Base-by-base conservation (phyloP, 2,888 invertebrate genomes). In the Pyrrhosoma nymphula region DNA sequence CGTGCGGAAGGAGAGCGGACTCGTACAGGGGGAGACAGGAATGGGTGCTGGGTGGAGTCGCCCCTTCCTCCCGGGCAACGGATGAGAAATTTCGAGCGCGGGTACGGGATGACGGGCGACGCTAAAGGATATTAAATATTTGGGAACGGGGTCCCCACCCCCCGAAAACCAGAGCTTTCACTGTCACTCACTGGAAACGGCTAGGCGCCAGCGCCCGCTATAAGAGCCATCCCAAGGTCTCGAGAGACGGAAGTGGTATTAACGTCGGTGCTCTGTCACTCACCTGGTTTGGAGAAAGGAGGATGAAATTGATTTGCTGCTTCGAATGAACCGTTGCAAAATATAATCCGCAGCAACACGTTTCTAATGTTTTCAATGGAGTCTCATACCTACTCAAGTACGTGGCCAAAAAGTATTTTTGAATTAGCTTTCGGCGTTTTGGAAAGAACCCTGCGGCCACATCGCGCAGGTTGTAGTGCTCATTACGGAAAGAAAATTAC, bases 81-180 rank as follows among this genome's bases (percentile, higher is more conserved):
- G 69, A 75, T 93, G 93, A 93, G n/a, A 93, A 93, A 93, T 75
- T 75, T 69, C 93, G 39, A 55, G 69, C 82, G 82, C 16, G 10
- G 35, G 12, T 69, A 47, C 39, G 20, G 90, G 60, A 60, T 39
- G 63, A 39, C 93, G 39, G n/a, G 93, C 47, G 69, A 47, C 63
- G 39, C 63, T 6, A 69, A 75, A 55, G 93, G 93, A 93, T 69
- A 93, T 93, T 93, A 93, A 93, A 93, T 93, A 75, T 91, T 63
- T 91, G 39, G 91, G 39, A 35, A 26, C 23, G n/a, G 26, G 69
- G 55, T 91, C 8, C 2, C 47, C 47, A 2, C 47, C 47, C 47
- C 35, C 82, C 30, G 82, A 82, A 82, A 82, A 82, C 82, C 82
- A 35, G 82, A 82, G 82, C 82, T 30, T 82, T 35, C 35, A 35